A percentile compares a stretch with the other conserved stretches of the same genome.
Conservation (phyloP, 2,888 invertebrate genomes). For the Aporophyla nigra region DNA sequence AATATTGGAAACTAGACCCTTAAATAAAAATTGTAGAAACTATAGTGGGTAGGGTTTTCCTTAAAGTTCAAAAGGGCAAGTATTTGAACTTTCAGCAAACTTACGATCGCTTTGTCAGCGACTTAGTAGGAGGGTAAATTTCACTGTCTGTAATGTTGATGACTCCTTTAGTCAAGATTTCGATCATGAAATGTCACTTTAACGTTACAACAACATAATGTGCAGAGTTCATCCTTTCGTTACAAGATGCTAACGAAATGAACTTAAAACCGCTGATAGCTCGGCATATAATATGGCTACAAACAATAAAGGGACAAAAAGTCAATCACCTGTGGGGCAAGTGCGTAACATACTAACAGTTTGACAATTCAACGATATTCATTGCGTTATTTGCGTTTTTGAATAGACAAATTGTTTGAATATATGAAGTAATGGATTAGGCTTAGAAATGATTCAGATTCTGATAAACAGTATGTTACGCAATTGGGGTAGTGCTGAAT, state of each 20-base stretch:
- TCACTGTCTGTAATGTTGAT: neutral
- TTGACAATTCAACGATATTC: no score
- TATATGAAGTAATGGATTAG: no score
- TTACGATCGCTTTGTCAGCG: slow-evolving; percentile 1
- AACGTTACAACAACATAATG: neutral
- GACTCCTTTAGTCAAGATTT: neutral
- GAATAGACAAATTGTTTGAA: no score
- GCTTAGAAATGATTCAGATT: no score
- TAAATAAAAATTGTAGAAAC: neutral
- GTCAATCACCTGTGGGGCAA: no score
- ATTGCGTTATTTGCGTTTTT: no score
- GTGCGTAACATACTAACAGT: no score
- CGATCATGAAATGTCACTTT: neutral
- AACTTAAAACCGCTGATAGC: neutral
- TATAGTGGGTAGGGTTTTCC: neutral
- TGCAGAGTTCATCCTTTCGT: neutral
- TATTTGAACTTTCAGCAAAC: slow-evolving; percentile 19
- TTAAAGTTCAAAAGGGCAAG: slow-evolving; percentile 11
- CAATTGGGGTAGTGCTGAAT: no score
- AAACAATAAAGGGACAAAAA: neutral
- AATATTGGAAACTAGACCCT: neutral
- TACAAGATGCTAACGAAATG: neutral
- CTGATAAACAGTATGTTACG: no score
- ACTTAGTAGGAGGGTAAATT: slow-evolving; percentile 1
- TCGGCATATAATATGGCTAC: neutral